These are phyloP conservation scores for Empis livida DNA, from an alignment of 2,888 invertebrate genomes.

Conservation along the genomic window DNA sequence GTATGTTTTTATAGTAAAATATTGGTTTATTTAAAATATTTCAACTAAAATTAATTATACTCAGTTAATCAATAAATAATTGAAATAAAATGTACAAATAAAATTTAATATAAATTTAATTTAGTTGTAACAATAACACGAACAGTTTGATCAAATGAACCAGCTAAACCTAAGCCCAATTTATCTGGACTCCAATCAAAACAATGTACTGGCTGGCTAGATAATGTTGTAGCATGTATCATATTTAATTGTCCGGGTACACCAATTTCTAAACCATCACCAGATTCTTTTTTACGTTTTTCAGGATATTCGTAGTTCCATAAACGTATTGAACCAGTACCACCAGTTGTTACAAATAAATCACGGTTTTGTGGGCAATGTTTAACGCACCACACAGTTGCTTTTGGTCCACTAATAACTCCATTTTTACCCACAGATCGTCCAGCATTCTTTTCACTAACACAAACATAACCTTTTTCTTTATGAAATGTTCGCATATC, in stretches of 20 bases:
- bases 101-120: conserved; percentile 43
- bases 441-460: conserved; percentile 36
- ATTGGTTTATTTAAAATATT: too few species aligned
- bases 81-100: too few species aligned
- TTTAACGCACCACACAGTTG: conserved; percentile 79
- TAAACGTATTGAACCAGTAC: conserved; percentile 77
- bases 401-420: conserved; percentile 47
- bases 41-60: too few species aligned
- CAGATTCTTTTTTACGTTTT: conserved; percentile 51
- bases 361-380: conserved; percentile 93
- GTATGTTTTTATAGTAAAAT: too few species aligned
- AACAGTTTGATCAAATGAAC: conserved; percentile 83
- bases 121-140: conserved; percentile 80
- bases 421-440: conserved; percentile 35
- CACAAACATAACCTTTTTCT: conserved; percentile 68
- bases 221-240: conserved; percentile 67
- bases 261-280: conserved; percentile 58
- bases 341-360: conserved; percentile 80
- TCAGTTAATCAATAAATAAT: too few species aligned
- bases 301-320: conserved; percentile 94
- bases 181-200: conserved; percentile 91
- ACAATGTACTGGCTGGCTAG: conserved; percentile 77
- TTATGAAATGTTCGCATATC: conserved; percentile 82
- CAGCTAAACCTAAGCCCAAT: conserved; percentile 72
- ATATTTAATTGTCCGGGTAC: conserved; percentile 62